Percentiles rank a stretch among this genome's conserved stretches.
These are phyloP conservation scores for Petrocephalus schoutedeni DNA, from an alignment of 2,797 vertebrate species.

Conservation along the genomic window DNA sequence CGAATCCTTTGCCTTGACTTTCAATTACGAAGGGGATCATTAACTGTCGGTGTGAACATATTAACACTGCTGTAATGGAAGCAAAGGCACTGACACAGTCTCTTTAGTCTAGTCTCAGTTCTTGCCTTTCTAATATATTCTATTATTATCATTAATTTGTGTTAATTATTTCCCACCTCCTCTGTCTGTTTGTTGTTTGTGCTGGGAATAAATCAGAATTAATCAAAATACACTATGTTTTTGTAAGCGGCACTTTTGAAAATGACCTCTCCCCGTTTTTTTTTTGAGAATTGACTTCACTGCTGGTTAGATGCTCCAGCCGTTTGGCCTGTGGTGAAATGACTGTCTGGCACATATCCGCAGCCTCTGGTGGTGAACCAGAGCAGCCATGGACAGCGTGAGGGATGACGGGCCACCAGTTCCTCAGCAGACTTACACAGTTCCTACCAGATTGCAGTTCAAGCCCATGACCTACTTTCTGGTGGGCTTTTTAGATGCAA, in stretches of 20 bases:
- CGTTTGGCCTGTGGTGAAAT: not conserved
- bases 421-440: not conserved
- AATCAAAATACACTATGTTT: not conserved
- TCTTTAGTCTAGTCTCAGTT: conserved; percentile 64
- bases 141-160: conserved; percentile 73
- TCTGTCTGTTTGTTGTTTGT: conserved; percentile 42
- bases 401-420: not conserved
- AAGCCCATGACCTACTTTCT: not conserved
- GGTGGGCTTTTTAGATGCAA: not conserved
- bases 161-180: conserved; percentile 55
- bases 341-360: not conserved
- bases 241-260: not conserved
- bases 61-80: conserved; percentile 74
- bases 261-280: not conserved
- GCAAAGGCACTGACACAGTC: conserved; percentile 74
- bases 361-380: not conserved
- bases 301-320: not conserved
- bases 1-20: conserved; percentile 63
- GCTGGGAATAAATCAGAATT: not conserved
- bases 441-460: not conserved
- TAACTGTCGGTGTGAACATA: conserved; percentile 78
- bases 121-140: conserved; percentile 53
- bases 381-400: not conserved
- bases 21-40: conserved; percentile 78
- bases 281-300: not conserved